Evolutionary conservation across 2,113 vertebrate species (phyloP), one percentile per base, ranked within the genome.

Genomic region (Asarcornis scutulata): DNA sequence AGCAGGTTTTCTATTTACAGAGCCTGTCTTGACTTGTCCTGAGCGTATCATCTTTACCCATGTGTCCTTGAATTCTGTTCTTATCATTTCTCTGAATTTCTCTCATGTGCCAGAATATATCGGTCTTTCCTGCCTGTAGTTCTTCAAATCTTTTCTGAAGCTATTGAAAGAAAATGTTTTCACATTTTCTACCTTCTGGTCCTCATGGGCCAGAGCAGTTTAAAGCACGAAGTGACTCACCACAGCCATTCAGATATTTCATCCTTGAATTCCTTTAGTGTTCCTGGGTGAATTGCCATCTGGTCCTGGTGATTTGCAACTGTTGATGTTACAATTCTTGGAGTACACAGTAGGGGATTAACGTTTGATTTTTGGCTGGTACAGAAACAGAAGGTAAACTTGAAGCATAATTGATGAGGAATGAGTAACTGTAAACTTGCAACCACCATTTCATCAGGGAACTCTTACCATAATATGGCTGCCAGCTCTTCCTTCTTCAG

Each of bases 241-340:
- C 17, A 13, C 56, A 92, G 66, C 73, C 72, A 32, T 96, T 90
- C 60, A 83, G 11, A 32, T 81, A 3, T 81, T 93, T 94, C 32
- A 84, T 91, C 29, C 73, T 86, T 84, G 38, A 69, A 53, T 92
- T 92, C 46, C 22, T 83, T 77, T 71, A 63, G 42, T 81, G 14
- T 90, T 94, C 64, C 82, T 88, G 72, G 18, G 26, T 90, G 59
- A 80, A 83, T 53, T 86, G 8, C 79, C 68, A 71, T 94, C 83
- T 95, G 80, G 36, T 91, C 29, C 10, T 81, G 52, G 29, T 86
- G 64, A 38, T 94, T 68, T 84, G 59, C 60, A 81, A 18, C 48
- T 64, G 42, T 77, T 88, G 69, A 77, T 88, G 17, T 67, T 86
- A 67, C 21, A 22, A 36, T 74, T 93, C 76, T 86, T 90, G 42